Evolutionary conservation across 2,888 invertebrate species (phyloP), one percentile per base, ranked within the genome.

Genomic region (Quadroppia sp.): DNA sequence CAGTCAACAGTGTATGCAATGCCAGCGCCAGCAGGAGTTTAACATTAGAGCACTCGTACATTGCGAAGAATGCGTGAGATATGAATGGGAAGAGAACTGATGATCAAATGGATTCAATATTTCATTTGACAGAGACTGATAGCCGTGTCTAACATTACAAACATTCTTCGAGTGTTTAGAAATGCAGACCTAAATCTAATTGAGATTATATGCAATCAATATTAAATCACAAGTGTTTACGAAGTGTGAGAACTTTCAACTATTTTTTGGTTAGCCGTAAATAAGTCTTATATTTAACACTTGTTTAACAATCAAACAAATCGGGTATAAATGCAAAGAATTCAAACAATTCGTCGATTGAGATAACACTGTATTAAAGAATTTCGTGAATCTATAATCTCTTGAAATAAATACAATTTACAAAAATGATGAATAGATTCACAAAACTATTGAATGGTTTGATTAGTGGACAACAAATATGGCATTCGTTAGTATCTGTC

Each of bases 31-130:
- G 53, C 53, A 53, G 53, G 53, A 23, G 53, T 53, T 53, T 6
- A 2, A 17, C 7, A 23, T 23, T 1, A 20, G 17, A 15, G 28
- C 53, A 25, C 9, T 6, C 6, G 11, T 25, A 11, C 9, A 23
- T 20, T 20, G 23, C 53, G 2, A 23, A 23, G 23, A 53, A 11
- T 53, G 53, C 17, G 53, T 53, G 53, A 53, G 53, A 53, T 53
- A 53, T 53, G 53, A 20, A 3, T 53, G 53, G 23, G 2, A 20
- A 20, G 53, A 17, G 7, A 23, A 3, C 11, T 13, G 45, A 15
- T 53, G 53, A 53, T 53, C 53, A 53, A 53, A 53, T 53, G 28
- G 20, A 23, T 53, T 53, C 53, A 53, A 53, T 53, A 53, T 53
- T 23, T 17, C 7, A 2, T 3, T 53, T 9, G 53, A 53, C 53